Evolutionary conservation across 2,113 vertebrate species (phyloP), one percentile per base, ranked within the genome.

Genomic region (Otus sunia): DNA sequence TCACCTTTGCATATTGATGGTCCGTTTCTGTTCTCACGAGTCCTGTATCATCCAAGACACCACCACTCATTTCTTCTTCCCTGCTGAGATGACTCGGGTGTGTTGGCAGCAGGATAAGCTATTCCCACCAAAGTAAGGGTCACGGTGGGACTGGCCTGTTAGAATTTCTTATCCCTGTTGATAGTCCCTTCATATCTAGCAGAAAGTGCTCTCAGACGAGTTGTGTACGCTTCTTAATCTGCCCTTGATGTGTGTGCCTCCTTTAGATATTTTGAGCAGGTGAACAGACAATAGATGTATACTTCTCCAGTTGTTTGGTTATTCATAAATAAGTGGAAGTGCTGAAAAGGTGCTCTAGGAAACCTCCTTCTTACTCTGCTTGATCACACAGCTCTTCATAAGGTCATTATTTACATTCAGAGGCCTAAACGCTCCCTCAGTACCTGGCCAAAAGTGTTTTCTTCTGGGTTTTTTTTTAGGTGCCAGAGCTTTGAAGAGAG

Each of bases 41-140:
- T 47, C 55, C 36, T 39, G 0, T 27, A 2, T 55, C 32, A 15
- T 45, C 34, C 2, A 18, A 55, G 23, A 11, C 1, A 2, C 27
- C 30, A 6, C 62, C 13, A 2, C 45, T 80, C 16, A 0, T 55
- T 71, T 39, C 41, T 30, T 81, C 22, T 71, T 50, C 27, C 80
- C 15, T 77, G 59, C 27, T 30, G 45, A 84, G 34, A 11, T 26
- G 7, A 23, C 52, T 76, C 3, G 0, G 4, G 3, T 62, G 23
- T 3, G 1, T 11, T 5, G 2, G 68, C 49, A 83, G 34, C 58
- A 49, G 37, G 62, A 39, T 47, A 73, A 77, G 26, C 47, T 62
- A 10, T 94, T 83, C 25, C 66, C 55, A 50, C 23, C 45, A 68
- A 30, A 75, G 18, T 26, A 26, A 43, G 39, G 58, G 15, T 77